These are phyloP conservation scores for Yponomeuta malinellus DNA, from an alignment of 2,888 invertebrate species.

Conservation along the genomic window DNA sequence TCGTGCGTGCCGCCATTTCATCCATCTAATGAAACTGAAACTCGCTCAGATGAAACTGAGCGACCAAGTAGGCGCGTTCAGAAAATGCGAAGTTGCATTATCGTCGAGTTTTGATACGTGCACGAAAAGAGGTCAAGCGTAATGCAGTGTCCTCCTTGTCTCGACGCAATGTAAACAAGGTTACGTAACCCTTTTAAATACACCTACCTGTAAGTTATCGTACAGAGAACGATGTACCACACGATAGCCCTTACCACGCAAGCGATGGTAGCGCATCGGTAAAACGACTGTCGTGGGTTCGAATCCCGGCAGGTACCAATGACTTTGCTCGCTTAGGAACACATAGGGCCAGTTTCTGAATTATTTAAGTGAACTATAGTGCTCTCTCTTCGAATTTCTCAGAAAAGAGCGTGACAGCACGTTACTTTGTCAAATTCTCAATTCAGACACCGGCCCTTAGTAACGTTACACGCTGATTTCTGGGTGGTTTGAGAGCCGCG, in stretches of 20 bases:
- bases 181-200: conserved; percentile 27
- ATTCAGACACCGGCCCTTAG: too few relatives aligned
- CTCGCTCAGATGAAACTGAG: not conserved
- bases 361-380: too few relatives aligned
- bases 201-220: conserved; percentile 1
- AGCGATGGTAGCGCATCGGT: not conserved
- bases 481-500: too few relatives aligned
- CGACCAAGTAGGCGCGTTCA: not conserved
- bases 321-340: too few relatives aligned
- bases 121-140: conserved; percentile 13
- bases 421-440: too few relatives aligned
- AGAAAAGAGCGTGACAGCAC: too few relatives aligned
- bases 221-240: too few relatives aligned
- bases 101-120: conserved; percentile 5
- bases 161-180: conserved; percentile 21
- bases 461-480: too few relatives aligned
- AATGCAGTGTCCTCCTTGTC: conserved; percentile 1
- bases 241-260: too few relatives aligned
- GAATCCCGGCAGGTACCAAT: too few relatives aligned
- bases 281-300: not conserved
- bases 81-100: not conserved
- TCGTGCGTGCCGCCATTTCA: not conserved
- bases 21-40: not conserved
- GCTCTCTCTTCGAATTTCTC: too few relatives aligned
- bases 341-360: too few relatives aligned